phyloP scores from a whole-genome alignment of 2,888 invertebrate genomes.

The Acleris sparsana region DNA sequence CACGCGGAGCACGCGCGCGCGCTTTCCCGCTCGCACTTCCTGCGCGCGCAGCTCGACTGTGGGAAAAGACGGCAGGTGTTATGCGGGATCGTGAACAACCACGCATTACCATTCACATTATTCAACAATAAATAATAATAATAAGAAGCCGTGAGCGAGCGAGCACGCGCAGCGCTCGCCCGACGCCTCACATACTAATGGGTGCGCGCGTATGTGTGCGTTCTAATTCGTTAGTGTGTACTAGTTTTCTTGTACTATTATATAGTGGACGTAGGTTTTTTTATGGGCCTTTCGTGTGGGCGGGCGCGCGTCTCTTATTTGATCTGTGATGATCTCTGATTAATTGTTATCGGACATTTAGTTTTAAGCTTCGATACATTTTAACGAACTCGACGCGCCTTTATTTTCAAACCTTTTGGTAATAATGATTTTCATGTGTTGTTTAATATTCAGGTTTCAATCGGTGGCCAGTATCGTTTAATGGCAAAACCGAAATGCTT shows the following conservation, averaged over 20 bases:
- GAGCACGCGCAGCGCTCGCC: constrained; percentile 76
- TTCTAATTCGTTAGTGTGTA: constrained; percentile 48
- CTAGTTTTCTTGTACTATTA: constrained; percentile 46
- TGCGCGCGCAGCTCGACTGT: constrained; percentile 80
- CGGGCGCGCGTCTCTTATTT: constrained; percentile 76
- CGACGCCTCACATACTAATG: constrained; percentile 73
- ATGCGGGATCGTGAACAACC: constrained; percentile 84
- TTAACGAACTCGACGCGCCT: constrained; percentile 10
- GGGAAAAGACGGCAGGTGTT: constrained; percentile 85
- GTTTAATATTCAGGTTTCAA: not conserved
- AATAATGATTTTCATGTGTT: not conserved
- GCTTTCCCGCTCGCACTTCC: constrained; percentile 71
- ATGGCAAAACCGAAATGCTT: constrained; percentile 10
- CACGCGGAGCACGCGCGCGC: constrained; percentile 56
- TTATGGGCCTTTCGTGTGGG: constrained; percentile 68
- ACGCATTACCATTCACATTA: constrained; percentile 84
- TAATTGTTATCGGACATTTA: constrained; percentile 70
- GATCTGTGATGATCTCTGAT: constrained; percentile 69
- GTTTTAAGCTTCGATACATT: constrained; percentile 50
- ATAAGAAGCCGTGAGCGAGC: constrained; percentile 82
- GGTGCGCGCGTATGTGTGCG: constrained; percentile 62
- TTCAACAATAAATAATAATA: constrained; percentile 84
- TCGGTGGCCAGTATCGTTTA: not conserved
- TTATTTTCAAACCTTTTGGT: constrained; percentile 1
- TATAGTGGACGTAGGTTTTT: constrained; percentile 58